Evolutionary conservation across 2,888 invertebrate species (phyloP), one percentile per base, ranked within the genome.

Genomic region (Dynastes grantii): DNA sequence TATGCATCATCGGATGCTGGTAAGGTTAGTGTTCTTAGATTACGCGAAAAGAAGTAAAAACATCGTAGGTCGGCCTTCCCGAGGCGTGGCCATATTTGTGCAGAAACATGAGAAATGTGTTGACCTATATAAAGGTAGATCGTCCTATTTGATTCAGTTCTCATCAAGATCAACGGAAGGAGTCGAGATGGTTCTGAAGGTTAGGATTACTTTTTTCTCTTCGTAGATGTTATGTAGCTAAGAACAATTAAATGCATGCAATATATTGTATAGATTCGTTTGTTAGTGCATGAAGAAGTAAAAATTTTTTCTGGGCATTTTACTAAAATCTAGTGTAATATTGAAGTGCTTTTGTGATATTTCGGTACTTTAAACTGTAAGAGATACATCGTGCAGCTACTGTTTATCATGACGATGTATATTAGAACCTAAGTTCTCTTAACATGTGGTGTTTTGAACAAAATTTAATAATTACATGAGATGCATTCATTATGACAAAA

Each of bases 121-220:
- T 79, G 82, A 80, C 81, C 82, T 83, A 83, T 83, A 83, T 81
- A 83, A 81, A 82, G 80, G 79, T 73, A 73, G 61, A 73, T 58
- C 61, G 58, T 61, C 73, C 27, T 73, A 61, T 45, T 73, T 58
- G 73, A 73, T 61, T 73, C 73, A 73, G 73, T 73, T 73, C 45
- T 73, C 73, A 45, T 73, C 73, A 73, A 32, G 73, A 73, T 73
- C 73, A 37, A 73, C 73, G 13, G 58, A 75, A 76, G 68, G 79
- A 75, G 68, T 45, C 77, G 78, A 64, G 77, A 81, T 81, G 81
- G 78, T 79, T 71, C 79, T 80, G 67, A 81, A 81, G 80, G 81
- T 81, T 80, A 77, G 81, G 80, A 61, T 51, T 53, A 16, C 53
- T 29, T 29, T 53, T 6, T 29, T 13, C 29, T 63, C 27, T 22